Percentiles rank a stretch among this genome's conserved stretches.
Conservation (phyloP, 2,888 invertebrate species). For the Rugalucina vietnamica region DNA sequence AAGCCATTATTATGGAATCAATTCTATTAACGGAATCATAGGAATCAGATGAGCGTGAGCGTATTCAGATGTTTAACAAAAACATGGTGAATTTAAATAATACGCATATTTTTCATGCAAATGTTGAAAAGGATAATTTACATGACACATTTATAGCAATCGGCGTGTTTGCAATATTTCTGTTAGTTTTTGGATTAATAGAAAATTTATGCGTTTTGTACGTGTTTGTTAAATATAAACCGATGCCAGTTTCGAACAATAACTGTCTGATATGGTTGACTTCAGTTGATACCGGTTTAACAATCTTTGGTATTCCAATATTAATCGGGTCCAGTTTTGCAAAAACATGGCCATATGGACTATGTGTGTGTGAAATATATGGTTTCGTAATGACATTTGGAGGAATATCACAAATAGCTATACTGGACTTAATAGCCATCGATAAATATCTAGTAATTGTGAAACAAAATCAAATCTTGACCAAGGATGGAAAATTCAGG, state of each 20-base stretch:
- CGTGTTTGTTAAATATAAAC: conserved; percentile 15
- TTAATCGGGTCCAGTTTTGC: conserved; percentile 31
- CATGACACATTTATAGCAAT: not conserved
- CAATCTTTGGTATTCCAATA: conserved; percentile 38
- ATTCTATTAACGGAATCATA: too few relatives aligned
- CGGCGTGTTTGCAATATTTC: conserved; percentile 24
- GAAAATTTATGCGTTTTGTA: conserved; percentile 35
- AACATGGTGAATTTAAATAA: too few relatives aligned
- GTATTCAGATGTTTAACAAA: too few relatives aligned
- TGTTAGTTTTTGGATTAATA: conserved; percentile 36
- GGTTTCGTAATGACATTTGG: conserved; percentile 41
- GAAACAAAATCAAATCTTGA: conserved; percentile 10
- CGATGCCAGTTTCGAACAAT: conserved; percentile 30
- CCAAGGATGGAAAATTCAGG: conserved; percentile 8
- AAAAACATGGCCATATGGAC: conserved; percentile 42
- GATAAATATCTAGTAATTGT: conserved; percentile 49
- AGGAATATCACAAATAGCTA: conserved; percentile 43
- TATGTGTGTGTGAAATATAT: conserved; percentile 30
- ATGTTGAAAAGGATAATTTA: too few relatives aligned
- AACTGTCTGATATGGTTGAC: conserved; percentile 34
- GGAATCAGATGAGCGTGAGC: too few relatives aligned
- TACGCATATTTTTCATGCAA: too few relatives aligned
- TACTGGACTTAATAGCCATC: conserved; percentile 39
- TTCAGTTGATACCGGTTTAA: conserved; percentile 38
- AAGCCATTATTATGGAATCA: too few relatives aligned